phyloP scores from a whole-genome alignment of 2,797 vertebrate species.

The Cygnus olor region DNA sequence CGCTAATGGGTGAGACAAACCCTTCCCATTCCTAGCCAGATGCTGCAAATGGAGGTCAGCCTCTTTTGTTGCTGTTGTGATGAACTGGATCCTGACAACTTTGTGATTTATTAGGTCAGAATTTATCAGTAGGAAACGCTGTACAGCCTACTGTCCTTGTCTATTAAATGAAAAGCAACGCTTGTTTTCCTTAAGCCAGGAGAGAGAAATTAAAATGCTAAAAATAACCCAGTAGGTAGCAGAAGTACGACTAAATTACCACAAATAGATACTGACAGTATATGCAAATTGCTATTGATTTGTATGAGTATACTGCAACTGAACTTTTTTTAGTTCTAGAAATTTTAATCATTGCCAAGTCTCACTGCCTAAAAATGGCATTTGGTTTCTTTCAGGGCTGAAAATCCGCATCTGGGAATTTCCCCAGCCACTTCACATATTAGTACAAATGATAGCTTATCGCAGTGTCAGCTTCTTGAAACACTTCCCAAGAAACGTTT shows the following conservation, averaged over 20 bases:
- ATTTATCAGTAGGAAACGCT: background rate
- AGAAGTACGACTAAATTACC: background rate
- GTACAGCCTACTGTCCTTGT: background rate
- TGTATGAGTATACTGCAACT: background rate
- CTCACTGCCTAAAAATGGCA: background rate
- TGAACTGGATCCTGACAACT: background rate
- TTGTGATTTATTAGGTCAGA: background rate
- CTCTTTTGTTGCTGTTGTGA: background rate
- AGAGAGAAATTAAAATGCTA: constrained; percentile 1
- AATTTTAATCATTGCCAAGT: background rate
- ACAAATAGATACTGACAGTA: background rate
- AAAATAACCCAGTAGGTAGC: background rate
- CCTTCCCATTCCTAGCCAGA: background rate
- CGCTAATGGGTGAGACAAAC: fast-evolving
- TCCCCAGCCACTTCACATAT: background rate
- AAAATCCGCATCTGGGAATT: background rate
- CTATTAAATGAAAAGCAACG: background rate
- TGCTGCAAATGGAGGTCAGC: background rate
- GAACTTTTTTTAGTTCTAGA: background rate
- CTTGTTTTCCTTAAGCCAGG: background rate
- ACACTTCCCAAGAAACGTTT: fast-evolving
- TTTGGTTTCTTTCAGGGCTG: background rate
- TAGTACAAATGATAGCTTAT: background rate
- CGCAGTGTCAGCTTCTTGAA: fast-evolving
- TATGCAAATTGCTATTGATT: background rate